Base-by-base conservation (phyloP, 2,888 invertebrate genomes). In the Branchellion lobata region DNA sequence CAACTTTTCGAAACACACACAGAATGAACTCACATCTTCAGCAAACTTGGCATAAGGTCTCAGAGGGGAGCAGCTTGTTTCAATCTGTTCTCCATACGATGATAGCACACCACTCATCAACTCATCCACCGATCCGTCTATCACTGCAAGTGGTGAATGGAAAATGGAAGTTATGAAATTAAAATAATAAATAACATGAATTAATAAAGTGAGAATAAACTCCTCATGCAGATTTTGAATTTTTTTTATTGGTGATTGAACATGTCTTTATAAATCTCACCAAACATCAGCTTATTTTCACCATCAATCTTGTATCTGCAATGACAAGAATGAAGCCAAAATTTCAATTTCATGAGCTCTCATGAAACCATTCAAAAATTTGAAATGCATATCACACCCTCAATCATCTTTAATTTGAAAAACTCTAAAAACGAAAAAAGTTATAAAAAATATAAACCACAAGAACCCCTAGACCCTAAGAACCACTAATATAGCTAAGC, bases 81-180 rank as follows among this genome's bases (percentile, higher is more conserved):
- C 57, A 24, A 69, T 73, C 33, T 80, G 80, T 33, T 80, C 80
- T 31, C 80, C 80, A 78, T 72, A 80, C 27, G 78, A 77, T 47
- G 78, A 34, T 31, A 24, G 72, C 72, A 80, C 75, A 53, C 57
- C 61, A 29, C 61, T 78, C 27, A 78, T n/a, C 21, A 53, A 72
- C 33, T 69, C 76, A 36, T 80, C 80, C 8, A 78, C 68, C 31
- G 53, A 77, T 57, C 72, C 78, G 34, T 80, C 78, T 51, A 80
- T 21, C 27, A 80, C 80, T 80, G 14, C 1, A n/a, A 14, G 31
- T 27, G 21, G 11, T 2, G 1, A 40, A 14, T 8, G 40, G 40
- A 14, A 40, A n/a, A n/a, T n/a, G n/a, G n/a, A n/a, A n/a, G n/a
- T n/a, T n/a, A n/a, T n/a, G n/a, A n/a, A n/a, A n/a, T n/a, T n/a